Percentiles rank a stretch among this genome's conserved stretches.
phyloP scores from a whole-genome alignment of 2,797 vertebrate species.

The Siniperca obscura region DNA sequence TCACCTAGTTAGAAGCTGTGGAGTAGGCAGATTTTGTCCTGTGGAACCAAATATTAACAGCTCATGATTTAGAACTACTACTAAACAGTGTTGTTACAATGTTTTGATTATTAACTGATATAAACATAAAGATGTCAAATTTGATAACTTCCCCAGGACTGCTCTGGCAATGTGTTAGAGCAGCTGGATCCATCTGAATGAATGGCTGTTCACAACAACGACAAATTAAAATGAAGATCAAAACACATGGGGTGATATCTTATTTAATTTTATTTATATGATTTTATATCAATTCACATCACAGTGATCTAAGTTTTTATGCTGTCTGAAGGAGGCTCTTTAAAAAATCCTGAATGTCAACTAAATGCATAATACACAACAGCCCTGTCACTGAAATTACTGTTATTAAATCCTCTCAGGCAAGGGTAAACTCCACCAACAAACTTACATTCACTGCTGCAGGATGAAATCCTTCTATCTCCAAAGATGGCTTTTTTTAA shows the following conservation, averaged over 20 bases:
- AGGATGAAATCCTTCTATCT: slow-evolving; percentile 32
- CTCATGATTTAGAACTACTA: not conserved
- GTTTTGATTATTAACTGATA: slow-evolving; percentile 24
- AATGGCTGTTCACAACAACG: slow-evolving; percentile 10
- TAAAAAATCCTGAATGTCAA: slow-evolving; percentile 33
- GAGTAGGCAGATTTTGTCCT: not conserved
- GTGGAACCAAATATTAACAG: not conserved
- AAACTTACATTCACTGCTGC: slow-evolving; percentile 48
- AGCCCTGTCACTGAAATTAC: slow-evolving; percentile 25
- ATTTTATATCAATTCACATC: slow-evolving; percentile 36
- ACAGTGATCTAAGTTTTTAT: slow-evolving; percentile 31
- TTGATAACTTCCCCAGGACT: slow-evolving; percentile 20
- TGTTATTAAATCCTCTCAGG: slow-evolving; percentile 44
- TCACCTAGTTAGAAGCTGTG: not conserved
- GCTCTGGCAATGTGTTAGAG: slow-evolving; percentile 13
- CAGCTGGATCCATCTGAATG: slow-evolving; percentile 30
- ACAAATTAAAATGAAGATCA: slow-evolving; percentile 38
- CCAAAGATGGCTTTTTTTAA: slow-evolving; percentile 34
- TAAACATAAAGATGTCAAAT: slow-evolving; percentile 39
- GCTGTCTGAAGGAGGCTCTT: slow-evolving; percentile 15
- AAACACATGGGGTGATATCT: slow-evolving; percentile 5
- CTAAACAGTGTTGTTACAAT: slow-evolving; percentile 21
- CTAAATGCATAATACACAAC: slow-evolving; percentile 33
- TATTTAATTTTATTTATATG: slow-evolving; percentile 31
- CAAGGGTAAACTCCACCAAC: slow-evolving; percentile 28